A percentile compares a stretch with the other conserved stretches of the same genome.
These are phyloP conservation scores for Drosophila sucinea DNA, from an alignment of 1,140 invertebrate species.

Conservation along the genomic window DNA sequence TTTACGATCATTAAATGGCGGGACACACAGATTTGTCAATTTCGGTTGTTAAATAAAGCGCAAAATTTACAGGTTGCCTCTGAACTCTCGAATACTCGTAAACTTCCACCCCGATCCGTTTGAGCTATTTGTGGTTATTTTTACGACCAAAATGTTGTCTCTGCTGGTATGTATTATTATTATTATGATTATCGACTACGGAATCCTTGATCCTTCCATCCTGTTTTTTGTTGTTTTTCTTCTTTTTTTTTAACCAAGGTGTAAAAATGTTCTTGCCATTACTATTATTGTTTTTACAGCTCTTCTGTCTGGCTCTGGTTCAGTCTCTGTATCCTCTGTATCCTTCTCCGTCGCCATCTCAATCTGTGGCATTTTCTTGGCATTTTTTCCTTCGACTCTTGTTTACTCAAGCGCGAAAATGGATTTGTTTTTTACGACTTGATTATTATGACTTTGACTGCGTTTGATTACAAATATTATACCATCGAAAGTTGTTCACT, in stretches of 20 bases:
- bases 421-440: constrained; percentile 82
- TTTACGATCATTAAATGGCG: constrained; percentile 68
- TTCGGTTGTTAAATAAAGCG: constrained; percentile 58
- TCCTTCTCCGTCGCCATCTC: constrained; percentile 13
- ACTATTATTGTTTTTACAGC: constrained; percentile 78
- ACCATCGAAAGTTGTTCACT: constrained; percentile 33
- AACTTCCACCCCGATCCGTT: constrained; percentile 2
- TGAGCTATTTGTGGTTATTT: constrained; percentile 35
- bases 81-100: neutral
- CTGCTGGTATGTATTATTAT: constrained; percentile 15
- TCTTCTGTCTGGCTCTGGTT: constrained; percentile 39
- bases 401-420: constrained; percentile 77
- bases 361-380: constrained; percentile 20
- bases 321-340: constrained; percentile 17
- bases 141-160: constrained; percentile 51
- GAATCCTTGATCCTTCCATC: constrained; percentile 40
- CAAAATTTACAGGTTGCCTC: constrained; percentile 66
- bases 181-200: constrained; percentile 48
- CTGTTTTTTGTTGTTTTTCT: constrained; percentile 41
- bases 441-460: constrained; percentile 78
- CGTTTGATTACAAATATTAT: constrained; percentile 81
- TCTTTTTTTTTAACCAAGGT: constrained; percentile 57
- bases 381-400: constrained; percentile 28
- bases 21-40: constrained; percentile 65
- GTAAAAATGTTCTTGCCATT: constrained; percentile 74